A percentile compares a stretch with the other conserved stretches of the same genome.
Conservation (phyloP, 1,140 invertebrate species). For the Acyrthosiphon pisum region DNA sequence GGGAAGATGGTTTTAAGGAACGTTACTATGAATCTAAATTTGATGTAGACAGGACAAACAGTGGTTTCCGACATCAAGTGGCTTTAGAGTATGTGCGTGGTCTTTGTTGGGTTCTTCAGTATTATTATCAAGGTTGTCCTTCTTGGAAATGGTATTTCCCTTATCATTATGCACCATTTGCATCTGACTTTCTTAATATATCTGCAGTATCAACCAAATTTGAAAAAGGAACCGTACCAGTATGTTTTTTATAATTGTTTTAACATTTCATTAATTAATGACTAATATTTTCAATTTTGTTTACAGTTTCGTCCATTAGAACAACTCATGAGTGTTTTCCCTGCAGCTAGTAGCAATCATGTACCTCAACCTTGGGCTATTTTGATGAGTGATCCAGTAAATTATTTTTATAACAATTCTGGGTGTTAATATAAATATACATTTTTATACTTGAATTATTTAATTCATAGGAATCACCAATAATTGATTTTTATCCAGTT, state of each 20-base stretch:
- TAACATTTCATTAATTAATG: conserved; percentile 52
- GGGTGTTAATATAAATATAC: neutral
- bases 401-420: conserved; percentile 61
- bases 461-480: conserved; percentile 79
- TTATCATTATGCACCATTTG: conserved; percentile 99
- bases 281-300: conserved; percentile 57
- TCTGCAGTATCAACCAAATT: conserved; percentile 85
- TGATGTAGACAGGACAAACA: conserved; percentile 80
- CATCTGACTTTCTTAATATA: conserved; percentile 97
- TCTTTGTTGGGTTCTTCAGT: conserved; percentile 96
- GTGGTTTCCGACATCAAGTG: conserved; percentile 83
- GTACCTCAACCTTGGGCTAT: conserved; percentile 93
- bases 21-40: conserved; percentile 98
- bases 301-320: conserved; percentile 93
- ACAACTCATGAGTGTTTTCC: conserved; percentile 99
- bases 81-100: conserved; percentile 94
- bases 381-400: conserved; percentile 91
- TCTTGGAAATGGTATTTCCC: conserved; percentile 99
- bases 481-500: conserved; percentile 98
- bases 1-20: conserved; percentile 98
- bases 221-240: conserved; percentile 85
- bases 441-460: conserved; percentile 36
- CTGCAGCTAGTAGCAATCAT: conserved; percentile 92
- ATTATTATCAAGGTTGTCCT: conserved; percentile 99
- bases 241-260: conserved; percentile 64